phyloP scores from a whole-genome alignment of 2,113 vertebrate species.

The Ctenomys sociabilis region DNA sequence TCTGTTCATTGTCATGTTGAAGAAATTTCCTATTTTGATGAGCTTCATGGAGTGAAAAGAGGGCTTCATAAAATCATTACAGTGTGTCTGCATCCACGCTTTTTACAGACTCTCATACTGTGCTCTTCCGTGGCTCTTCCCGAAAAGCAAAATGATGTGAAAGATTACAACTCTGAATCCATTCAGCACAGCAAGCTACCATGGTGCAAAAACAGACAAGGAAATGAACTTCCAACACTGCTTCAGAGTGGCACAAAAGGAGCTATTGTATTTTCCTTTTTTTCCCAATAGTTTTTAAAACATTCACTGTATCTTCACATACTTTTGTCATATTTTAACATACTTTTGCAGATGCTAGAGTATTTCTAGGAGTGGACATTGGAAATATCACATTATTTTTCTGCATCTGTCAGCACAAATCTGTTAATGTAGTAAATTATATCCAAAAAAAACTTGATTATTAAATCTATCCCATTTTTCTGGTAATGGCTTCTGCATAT shows the following conservation, averaged over 20 bases:
- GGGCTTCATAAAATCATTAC: neutral
- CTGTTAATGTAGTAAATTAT: neutral
- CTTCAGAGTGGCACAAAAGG: neutral
- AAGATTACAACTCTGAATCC: neutral
- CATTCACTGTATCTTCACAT: neutral
- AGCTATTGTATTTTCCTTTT: neutral
- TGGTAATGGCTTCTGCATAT: neutral
- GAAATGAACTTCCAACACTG: neutral
- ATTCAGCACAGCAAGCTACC: neutral
- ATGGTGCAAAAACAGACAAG: neutral
- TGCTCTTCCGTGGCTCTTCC: neutral
- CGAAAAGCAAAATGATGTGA: neutral
- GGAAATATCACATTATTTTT: neutral
- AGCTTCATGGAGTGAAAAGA: neutral
- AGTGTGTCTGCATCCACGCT: neutral
- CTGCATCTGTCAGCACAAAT: too few relatives aligned
- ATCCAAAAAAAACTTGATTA: neutral
- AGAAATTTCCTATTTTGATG: neutral
- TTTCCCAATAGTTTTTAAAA: neutral
- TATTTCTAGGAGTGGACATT: neutral
- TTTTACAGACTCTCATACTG: neutral
- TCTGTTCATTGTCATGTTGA: neutral
- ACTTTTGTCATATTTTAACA: neutral
- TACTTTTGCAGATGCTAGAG: neutral
- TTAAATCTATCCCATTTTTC: neutral